These are phyloP conservation scores for Xylota segnis DNA, from an alignment of 2,888 invertebrate species.

Conservation along the genomic window DNA sequence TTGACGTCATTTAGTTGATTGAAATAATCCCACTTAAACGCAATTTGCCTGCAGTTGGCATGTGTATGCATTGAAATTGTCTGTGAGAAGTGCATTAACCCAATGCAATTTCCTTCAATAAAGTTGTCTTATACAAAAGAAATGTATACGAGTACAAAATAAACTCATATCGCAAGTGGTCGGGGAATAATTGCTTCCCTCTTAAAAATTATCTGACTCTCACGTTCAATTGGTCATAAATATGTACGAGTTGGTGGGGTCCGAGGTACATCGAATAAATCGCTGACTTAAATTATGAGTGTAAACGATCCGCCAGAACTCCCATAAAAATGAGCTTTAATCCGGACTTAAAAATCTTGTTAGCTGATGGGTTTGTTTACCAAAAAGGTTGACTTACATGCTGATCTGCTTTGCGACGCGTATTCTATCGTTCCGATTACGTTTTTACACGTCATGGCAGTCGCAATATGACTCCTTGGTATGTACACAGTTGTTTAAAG, in stretches of 20 bases:
- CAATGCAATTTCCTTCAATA: constrained; percentile 1
- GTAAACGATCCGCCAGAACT: no score
- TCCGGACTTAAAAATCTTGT: no score
- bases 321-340: no score
- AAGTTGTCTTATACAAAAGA: background rate
- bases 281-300: no score
- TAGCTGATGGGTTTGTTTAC: no score
- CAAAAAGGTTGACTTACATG: no score
- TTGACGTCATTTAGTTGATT: constrained; percentile 45
- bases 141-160: background rate
- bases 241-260: background rate
- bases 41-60: background rate
- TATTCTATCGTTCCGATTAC: no score
- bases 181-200: background rate
- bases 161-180: background rate
- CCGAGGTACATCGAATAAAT: no score
- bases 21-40: constrained; percentile 13
- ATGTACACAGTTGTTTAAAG: no score
- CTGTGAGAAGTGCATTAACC: background rate
- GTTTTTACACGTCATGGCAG: no score
- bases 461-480: no score
- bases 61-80: background rate
- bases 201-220: background rate
- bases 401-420: no score
- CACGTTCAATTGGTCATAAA: background rate